These are phyloP conservation scores for Syngnathus typhle DNA, from an alignment of 2,113 vertebrate genomes.

Conservation along the genomic window DNA sequence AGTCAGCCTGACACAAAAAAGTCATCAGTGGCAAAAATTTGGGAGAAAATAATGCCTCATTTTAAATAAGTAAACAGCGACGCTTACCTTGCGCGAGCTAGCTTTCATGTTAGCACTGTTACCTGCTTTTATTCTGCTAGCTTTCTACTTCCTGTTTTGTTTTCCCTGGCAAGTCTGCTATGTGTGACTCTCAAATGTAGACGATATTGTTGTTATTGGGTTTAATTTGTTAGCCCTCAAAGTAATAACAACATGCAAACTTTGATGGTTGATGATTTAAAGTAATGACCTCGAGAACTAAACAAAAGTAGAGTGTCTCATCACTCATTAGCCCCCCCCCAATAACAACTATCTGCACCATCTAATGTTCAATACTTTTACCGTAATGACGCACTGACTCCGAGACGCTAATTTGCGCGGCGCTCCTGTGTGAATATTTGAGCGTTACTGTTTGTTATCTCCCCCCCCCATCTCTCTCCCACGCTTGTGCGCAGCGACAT, in stretches of 20 bases:
- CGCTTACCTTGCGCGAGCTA: neutral
- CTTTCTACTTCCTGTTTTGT: neutral
- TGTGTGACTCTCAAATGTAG: neutral
- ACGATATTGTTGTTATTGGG: neutral
- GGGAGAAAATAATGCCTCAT: neutral
- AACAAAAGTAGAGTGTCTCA: neutral
- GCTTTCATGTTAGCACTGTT: neutral
- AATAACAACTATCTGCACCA: neutral
- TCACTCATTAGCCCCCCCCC: neutral
- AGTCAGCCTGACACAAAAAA: neutral
- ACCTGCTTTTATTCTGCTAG: neutral
- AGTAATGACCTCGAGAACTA: neutral
- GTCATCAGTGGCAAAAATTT: neutral
- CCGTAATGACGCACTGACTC: neutral
- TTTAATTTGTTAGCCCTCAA: neutral
- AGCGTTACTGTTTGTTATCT: conserved; percentile 45
- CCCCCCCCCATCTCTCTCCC: conserved; percentile 15
- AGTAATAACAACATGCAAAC: neutral
- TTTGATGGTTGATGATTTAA: neutral
- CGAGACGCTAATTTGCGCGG: conserved; percentile 59
- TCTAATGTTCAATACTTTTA: neutral
- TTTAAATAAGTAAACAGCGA: neutral
- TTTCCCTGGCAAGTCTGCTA: neutral
- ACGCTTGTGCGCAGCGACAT: conserved; percentile 30
- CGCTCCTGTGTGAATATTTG: conserved; percentile 61